These are phyloP conservation scores for Phoenoteleia sp. DNA, from an alignment of 2,888 invertebrate species.

Conservation along the genomic window DNA sequence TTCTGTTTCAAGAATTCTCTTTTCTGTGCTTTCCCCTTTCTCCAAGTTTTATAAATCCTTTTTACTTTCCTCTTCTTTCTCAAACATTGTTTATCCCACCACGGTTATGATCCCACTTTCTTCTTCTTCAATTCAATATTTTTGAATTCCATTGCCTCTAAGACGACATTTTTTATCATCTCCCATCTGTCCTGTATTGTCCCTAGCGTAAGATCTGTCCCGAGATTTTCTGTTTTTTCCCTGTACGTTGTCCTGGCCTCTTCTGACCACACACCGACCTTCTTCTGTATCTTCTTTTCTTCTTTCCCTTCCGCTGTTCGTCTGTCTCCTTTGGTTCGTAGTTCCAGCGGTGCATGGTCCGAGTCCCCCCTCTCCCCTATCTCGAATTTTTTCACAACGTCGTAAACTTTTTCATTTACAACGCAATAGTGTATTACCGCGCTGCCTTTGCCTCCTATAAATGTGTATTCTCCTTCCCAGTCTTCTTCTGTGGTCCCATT, in stretches of 20 bases:
- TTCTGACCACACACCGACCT: background rate
- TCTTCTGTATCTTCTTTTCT: background rate
- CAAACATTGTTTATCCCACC: slow-evolving; percentile 3
- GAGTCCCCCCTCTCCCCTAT: slow-evolving; percentile 52
- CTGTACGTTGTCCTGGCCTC: no score
- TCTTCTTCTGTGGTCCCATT: slow-evolving; percentile 57
- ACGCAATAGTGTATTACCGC: slow-evolving; percentile 67
- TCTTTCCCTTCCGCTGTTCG: background rate
- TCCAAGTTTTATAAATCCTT: background rate
- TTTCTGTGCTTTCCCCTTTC: background rate
- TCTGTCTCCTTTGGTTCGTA: background rate
- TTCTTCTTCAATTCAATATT: no score
- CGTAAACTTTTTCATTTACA: slow-evolving; percentile 28
- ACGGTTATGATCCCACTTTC: no score
- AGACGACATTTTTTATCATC: no score
- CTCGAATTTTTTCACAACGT: slow-evolving; percentile 15
- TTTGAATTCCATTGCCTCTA: no score
- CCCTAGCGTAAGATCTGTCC: no score
- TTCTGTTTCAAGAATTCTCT: background rate
- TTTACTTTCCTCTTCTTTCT: background rate
- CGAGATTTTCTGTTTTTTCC: no score
- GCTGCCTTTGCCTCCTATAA: slow-evolving; percentile 44
- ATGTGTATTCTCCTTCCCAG: slow-evolving; percentile 65
- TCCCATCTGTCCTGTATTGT: no score
- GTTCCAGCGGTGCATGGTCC: slow-evolving; percentile 47